Base-by-base conservation (phyloP, 2,888 invertebrate species). In the Sinohyriopsis cumingii region DNA sequence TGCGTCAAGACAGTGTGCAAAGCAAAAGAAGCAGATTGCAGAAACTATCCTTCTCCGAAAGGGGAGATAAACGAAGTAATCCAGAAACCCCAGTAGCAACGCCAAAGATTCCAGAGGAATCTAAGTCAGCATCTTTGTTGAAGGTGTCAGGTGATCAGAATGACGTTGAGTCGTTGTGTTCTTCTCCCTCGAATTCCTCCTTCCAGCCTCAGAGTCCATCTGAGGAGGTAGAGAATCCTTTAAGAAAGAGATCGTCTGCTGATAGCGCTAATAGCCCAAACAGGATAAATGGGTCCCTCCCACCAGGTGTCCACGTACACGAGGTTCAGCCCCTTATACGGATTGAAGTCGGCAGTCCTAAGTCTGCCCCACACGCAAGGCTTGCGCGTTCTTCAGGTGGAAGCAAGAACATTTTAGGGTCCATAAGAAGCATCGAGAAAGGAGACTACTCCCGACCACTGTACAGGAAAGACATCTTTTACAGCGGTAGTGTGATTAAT, bases 401-500 rank as follows among this genome's bases (percentile, higher is more conserved):
- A 18, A 72, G 73, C 54, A 63, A 65, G 12, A 68, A 63, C 61
- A 60, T 73, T 9, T 63, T 77, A 7, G 69, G 71, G 0, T 77
- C 77, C 5, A 77, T 60, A 25, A 57, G 77, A 5, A 77, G 77
- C 54, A 75, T 77, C 19, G 67, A 73, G 1, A 73, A 69, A 33
- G 71, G 68, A 54, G 77, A 77, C 64, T 77, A 75, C 63, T 69
- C 87, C 22, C 93, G 97, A 24, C 98, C 98, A 5, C 91, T 98
- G 91, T 97, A 97, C 12, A 93, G 97, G 67, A 97, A 97, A 88
- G 99, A 99, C 91, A 98, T 98, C 86, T 98, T 99, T 92, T 98
- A 98, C 91, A 96, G 97, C 4, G 98, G 99, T 54, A 97, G 97
- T 63, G 95, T 99, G 33, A 93, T 95, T 74, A 96, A 98, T 91